phyloP scores from a whole-genome alignment of 2,113 vertebrate genomes.

The Stegastes partitus region DNA sequence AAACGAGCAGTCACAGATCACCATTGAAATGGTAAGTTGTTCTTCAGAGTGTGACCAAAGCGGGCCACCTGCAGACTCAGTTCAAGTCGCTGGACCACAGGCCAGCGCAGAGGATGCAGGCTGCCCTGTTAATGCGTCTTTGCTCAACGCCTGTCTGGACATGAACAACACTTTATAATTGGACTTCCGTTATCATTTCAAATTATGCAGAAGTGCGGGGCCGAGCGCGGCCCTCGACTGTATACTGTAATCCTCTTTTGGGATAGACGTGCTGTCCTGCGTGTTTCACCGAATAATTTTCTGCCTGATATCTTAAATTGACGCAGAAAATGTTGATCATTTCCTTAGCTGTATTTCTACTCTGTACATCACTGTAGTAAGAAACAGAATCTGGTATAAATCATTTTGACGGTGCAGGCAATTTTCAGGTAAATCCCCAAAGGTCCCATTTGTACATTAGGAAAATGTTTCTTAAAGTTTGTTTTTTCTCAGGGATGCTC shows the following conservation, averaged over 20 bases:
- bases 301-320: constrained; percentile 7
- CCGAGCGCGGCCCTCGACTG: background rate
- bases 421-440: constrained; percentile 31
- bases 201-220: constrained; percentile 5
- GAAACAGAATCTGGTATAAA: constrained; percentile 19
- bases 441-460: constrained; percentile 19
- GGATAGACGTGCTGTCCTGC: constrained; percentile 23
- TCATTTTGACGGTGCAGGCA: constrained; percentile 29
- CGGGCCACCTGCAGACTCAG: constrained; percentile 1
- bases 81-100: constrained; percentile 6
- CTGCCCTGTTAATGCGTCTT: constrained; percentile 40
- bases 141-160: constrained; percentile 58
- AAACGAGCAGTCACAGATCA: constrained; percentile 54
- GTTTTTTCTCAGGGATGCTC: constrained; percentile 71
- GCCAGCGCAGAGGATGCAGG: constrained; percentile 38
- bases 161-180: constrained; percentile 63
- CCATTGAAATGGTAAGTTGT: constrained; percentile 67
- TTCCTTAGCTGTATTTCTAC: constrained; percentile 31
- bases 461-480: constrained; percentile 1
- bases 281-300: constrained; percentile 28
- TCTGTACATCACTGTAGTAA: constrained; percentile 44
- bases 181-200: constrained; percentile 14
- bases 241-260: constrained; percentile 55
- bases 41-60: constrained; percentile 53
- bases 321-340: background rate